Evolutionary conservation across 2,113 vertebrate genomes (phyloP), one percentile per base, ranked within the genome.

Genomic region (Ovis canadensis): DNA sequence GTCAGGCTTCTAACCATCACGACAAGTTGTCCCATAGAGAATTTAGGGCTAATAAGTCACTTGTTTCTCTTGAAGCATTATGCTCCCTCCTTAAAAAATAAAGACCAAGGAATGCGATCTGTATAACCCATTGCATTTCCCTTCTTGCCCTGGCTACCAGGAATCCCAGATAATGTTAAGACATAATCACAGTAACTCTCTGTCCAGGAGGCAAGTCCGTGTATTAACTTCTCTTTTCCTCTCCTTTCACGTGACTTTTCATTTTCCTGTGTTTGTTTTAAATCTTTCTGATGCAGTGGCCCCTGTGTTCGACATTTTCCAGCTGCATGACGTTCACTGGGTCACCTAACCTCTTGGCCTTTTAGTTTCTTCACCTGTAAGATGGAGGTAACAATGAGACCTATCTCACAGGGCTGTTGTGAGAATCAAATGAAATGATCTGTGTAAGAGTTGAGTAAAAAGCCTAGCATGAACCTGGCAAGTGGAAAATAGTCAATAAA

Each of bases 141-240:
- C 60, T 96, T 95, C 91, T 86, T 55, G 36, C 90, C 67, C 93
- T 83, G 64, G 81, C 71, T 82, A 10, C 78, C 55, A 50, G 95
- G 97, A 89, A 93, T 3, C 82, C 29, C 86, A 21, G 25, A 85
- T 50, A 40, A 3, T 7, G 4, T 60, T 14, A 36, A 19, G 43
- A 86, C 11, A 16, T 12, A 8, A 36, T 40, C 85, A 92, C 17
- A 45, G 57, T 14, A 33, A 67, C 48, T 45, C 13, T 82, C 29
- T 23, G 27, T 57, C 36, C 45, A 36, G 33, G 23, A 4, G 54
- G 17, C 29, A 86, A 43, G 36, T 62, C 57, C 7, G 60, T 31
- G 4, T n/a, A 33, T 55, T 31, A 57, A 19, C 71, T 67, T 67
- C n/a, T 45, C 31, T 21, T 64, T 36, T 83, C 40, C 52, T 60